These are phyloP conservation scores for Anarhynchus alexandrinus DNA, from an alignment of 2,113 vertebrate species.

Conservation along the genomic window DNA sequence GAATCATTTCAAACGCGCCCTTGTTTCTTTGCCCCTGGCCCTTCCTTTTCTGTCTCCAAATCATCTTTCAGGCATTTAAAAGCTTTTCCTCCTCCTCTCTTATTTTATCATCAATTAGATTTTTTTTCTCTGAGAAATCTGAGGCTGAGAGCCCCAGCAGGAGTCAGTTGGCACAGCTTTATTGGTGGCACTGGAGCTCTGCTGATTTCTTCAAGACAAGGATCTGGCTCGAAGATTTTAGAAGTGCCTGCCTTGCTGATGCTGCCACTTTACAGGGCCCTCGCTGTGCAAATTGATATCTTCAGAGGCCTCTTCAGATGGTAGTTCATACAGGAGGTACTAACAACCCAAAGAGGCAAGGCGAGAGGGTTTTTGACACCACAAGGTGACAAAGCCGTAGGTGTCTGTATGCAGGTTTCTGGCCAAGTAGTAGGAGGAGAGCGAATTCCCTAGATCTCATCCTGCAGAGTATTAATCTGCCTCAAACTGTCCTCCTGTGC, in stretches of 20 bases:
- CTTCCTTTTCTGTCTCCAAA: conserved; percentile 18
- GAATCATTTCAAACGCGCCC: background rate
- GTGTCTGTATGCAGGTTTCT: background rate
- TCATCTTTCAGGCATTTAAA: conserved; percentile 5
- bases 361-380: background rate
- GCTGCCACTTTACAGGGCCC: background rate
- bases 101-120: background rate
- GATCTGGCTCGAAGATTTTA: background rate
- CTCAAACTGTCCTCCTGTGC: background rate
- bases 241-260: background rate
- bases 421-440: background rate
- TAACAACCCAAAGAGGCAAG: background rate
- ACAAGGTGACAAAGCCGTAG: background rate
- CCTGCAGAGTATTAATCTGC: background rate
- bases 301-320: background rate
- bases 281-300: background rate
- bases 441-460: background rate
- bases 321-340: background rate
- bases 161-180: background rate
- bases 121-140: background rate
- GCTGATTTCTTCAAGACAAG: background rate
- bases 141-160: background rate
- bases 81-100: conserved; percentile 1
- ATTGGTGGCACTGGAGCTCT: background rate
- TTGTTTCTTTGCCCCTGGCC: conserved; percentile 14